Percentiles rank a stretch among this genome's conserved stretches.
Conservation (phyloP, 2,113 vertebrate genomes). For the Glareola pratincola region DNA sequence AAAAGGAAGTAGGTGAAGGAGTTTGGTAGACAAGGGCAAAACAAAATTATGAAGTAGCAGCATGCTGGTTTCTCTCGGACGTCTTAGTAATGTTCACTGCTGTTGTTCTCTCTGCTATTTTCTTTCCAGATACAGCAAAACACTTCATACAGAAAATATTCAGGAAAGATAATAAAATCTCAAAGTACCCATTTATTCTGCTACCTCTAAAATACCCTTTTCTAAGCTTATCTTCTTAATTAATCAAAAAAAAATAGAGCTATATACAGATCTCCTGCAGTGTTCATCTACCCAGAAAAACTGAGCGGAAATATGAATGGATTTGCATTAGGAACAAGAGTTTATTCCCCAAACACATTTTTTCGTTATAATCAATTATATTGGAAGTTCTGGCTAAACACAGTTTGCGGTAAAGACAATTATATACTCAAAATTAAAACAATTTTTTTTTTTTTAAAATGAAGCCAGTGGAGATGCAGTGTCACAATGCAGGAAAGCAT, state of each 20-base stretch:
- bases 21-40: neutral
- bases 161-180: neutral
- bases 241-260: neutral
- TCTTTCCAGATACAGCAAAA: neutral
- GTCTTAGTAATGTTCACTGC: neutral
- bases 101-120: neutral
- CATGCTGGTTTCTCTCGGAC: neutral
- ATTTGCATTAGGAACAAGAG: neutral
- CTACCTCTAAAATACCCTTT: neutral
- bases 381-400: neutral
- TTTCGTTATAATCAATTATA: neutral
- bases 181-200: neutral
- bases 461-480: fast-evolving
- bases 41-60: neutral
- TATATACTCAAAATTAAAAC: neutral
- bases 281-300: neutral
- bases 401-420: neutral
- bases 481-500: neutral
- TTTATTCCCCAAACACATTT: neutral
- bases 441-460: fast-evolving
- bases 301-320: neutral
- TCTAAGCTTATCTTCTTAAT: slow-evolving; percentile 3
- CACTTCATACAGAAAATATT: neutral
- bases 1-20: neutral
- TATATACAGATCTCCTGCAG: neutral